Percentiles rank a stretch among this genome's conserved stretches.
phyloP scores from a whole-genome alignment of 2,113 vertebrate species.

The Tauraco erythrolophus region DNA sequence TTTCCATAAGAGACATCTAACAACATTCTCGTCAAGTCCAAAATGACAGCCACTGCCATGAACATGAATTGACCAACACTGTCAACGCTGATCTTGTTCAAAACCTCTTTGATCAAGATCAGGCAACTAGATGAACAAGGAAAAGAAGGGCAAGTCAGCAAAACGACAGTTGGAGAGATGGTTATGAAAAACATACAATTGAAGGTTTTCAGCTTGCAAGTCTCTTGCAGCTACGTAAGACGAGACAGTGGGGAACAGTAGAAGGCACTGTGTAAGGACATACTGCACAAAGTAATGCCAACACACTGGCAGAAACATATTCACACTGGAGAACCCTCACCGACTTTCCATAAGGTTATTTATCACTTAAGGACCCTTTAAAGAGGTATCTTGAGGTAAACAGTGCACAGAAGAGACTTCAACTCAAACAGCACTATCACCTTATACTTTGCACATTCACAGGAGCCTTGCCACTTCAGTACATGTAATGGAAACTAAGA shows the following conservation, averaged over 20 bases:
- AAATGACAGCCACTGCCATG: background rate
- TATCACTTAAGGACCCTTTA: background rate
- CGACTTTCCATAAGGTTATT: background rate
- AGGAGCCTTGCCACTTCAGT: background rate
- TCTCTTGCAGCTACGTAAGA: background rate
- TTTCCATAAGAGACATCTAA: background rate
- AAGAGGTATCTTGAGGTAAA: background rate
- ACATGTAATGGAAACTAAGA: background rate
- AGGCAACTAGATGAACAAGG: background rate
- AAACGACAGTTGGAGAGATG: background rate
- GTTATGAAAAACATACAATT: background rate
- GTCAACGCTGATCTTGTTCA: background rate
- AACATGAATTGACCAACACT: background rate
- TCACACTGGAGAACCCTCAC: background rate
- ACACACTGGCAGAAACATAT: background rate
- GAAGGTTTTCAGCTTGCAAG: background rate
- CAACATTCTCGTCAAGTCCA: background rate
- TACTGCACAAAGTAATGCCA: background rate
- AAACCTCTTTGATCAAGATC: background rate
- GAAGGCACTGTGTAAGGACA: background rate
- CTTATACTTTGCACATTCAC: background rate
- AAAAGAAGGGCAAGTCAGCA: background rate
- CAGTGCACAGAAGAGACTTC: background rate
- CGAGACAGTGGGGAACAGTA: accelerated
- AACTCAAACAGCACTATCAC: background rate